Evolutionary conservation across 1,140 invertebrate genomes (phyloP).

Genomic region (Drosophila santomea): DNA sequence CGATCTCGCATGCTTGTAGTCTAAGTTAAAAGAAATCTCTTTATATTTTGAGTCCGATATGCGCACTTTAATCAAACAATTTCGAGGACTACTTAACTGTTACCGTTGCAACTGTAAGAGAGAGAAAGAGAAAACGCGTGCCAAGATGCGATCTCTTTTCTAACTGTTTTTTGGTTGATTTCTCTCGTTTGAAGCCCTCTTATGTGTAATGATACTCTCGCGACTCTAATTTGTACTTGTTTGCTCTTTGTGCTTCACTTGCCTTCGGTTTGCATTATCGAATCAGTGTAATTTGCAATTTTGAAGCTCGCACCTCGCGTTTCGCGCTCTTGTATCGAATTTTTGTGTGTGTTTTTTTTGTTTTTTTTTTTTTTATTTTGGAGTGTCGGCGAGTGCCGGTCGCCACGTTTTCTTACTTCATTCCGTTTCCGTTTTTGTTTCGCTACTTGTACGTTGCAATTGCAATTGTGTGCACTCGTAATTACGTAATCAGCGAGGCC

Average conservation of each 20-base stretch:
- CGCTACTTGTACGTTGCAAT: slow-evolving; percentile 37
- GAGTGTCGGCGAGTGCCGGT: slow-evolving; percentile 77
- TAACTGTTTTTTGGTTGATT: no score
- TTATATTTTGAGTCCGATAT: no score
- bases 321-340: slow-evolving; percentile 16
- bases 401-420: slow-evolving; percentile 81
- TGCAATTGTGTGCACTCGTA: slow-evolving; percentile 68
- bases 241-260: slow-evolving; percentile 5
- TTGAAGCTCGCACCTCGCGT: slow-evolving; percentile 21
- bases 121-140: no score
- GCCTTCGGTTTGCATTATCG: not conserved
- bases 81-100: no score
- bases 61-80: no score
- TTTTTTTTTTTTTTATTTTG: slow-evolving; percentile 23
- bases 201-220: not conserved
- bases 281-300: slow-evolving; percentile 32
- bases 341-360: slow-evolving; percentile 2
- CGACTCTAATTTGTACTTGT: slow-evolving; percentile 17
- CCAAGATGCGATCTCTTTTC: no score
- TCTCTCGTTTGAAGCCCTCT: not conserved
- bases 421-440: slow-evolving; percentile 37
- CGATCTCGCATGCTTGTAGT: not conserved
- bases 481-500: slow-evolving; percentile 74
- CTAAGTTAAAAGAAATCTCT: no score
- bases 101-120: no score